Base-by-base conservation (phyloP, 2,888 invertebrate species). In the Diachrysia chrysitis region DNA sequence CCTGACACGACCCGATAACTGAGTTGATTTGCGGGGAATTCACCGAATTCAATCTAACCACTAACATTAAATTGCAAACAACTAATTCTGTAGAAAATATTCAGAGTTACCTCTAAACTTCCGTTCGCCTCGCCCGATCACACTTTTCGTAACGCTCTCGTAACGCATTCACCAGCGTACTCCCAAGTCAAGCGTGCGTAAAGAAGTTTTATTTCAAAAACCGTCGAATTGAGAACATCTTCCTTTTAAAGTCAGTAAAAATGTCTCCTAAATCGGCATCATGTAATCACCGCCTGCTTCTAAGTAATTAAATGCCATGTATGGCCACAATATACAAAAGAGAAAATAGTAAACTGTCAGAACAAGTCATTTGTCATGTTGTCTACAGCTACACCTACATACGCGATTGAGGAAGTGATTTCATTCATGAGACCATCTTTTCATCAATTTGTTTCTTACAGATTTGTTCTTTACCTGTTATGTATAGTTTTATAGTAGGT, bases 291-390 rank as follows among this genome's bases (percentile, higher is more conserved):
- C 42, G n/a, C 7, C 42, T n/a, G 6, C 42, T n/a, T 42, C n/a
- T n/a, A 7, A n/a, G 42, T n/a, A 7, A 42, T 42, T n/a, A 42
- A n/a, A n/a, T n/a, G n/a, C 42, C 32, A 32, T 42, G 42, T 42
- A n/a, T 42, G 16, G n/a, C 5, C 16, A 42, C 42, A 32, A 32
- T 10, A 32, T 32, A 32, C 32, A 42, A 42, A 42, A 6, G n/a
- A 42, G 42, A 42, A 42, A 42, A 42, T 42, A 42, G n/a, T 42
- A n/a, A n/a, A 42, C n/a, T 42, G n/a, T 42, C 42, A n/a, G 42
- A n/a, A n/a, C 7, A 4, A n/a, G 42, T 42, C 42, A 42, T 42
- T 42, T 42, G 42, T 42, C 42, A 42, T n/a, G n/a, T n/a, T n/a
- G 16, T 42, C 42, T 42, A 42, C n/a, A 42, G 42, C 5, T n/a